Evolutionary conservation across 2,797 vertebrate species (phyloP).

Genomic region (Limosa lapponica): DNA sequence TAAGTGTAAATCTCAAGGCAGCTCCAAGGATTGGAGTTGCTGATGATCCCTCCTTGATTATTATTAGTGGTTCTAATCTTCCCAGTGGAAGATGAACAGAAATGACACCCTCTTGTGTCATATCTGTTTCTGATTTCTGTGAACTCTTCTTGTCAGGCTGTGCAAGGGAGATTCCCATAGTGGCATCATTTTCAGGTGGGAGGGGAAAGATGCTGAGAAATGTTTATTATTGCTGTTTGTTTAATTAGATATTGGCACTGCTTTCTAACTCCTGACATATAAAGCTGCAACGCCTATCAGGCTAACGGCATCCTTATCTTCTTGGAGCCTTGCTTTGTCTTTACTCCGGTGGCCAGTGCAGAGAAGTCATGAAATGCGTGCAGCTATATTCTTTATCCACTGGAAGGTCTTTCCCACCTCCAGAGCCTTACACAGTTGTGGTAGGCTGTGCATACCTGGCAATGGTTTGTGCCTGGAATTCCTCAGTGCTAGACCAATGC

Average conservation of each 20-base stretch:
- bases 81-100: not conserved
- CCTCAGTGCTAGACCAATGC: not conserved
- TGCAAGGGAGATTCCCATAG: conserved; percentile 11
- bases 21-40: not conserved
- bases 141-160: not conserved
- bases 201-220: not conserved
- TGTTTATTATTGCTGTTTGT: not conserved
- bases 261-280: not conserved
- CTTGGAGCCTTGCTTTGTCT: not conserved
- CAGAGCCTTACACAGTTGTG: not conserved
- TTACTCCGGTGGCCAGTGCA: not conserved
- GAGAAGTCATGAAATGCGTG: not conserved
- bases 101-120: conserved; percentile 21
- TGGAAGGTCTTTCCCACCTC: not conserved
- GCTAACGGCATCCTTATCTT: not conserved
- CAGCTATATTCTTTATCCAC: not conserved
- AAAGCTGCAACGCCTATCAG: not conserved
- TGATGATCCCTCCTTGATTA: conserved; percentile 24
- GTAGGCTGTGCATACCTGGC: not conserved
- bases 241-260: not conserved
- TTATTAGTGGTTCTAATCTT: conserved; percentile 53
- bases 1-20: conserved; percentile 41
- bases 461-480: not conserved
- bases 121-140: conserved; percentile 27
- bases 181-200: not conserved